These are phyloP conservation scores for Neoscelio sp. DNA, from an alignment of 2,888 invertebrate species.

Conservation along the genomic window DNA sequence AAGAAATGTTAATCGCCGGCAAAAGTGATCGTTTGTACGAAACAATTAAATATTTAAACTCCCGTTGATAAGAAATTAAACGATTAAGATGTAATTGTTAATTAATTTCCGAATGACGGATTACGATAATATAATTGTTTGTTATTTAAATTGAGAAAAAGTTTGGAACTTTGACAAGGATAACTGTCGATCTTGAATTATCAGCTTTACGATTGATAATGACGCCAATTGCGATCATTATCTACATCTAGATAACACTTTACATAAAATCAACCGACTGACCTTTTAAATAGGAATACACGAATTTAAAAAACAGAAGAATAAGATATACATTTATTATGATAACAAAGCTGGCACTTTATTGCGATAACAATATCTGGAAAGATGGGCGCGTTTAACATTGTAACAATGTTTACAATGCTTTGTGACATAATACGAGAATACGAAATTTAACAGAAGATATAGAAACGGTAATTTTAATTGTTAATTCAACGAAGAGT, in stretches of 20 bases:
- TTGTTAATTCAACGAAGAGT: conserved; percentile 93
- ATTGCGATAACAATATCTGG: conserved; percentile 20
- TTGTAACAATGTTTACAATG: no score
- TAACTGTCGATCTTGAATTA: conserved; percentile 17
- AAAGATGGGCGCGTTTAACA: conserved; percentile 11
- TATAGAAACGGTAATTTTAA: no score
- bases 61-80: no score
- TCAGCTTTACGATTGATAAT: conserved; percentile 42
- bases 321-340: conserved; percentile 14
- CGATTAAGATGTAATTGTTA: background rate
- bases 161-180: background rate
- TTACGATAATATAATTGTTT: no score
- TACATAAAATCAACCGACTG: conserved; percentile 11
- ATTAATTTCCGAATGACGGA: conserved; percentile 1
- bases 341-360: conserved; percentile 21
- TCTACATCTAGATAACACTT: conserved; percentile 18
- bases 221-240: conserved; percentile 24
- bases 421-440: no score
- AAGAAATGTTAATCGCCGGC: no score
- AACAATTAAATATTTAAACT: background rate
- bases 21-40: no score
- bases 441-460: no score
- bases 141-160: background rate
- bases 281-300: conserved; percentile 22
- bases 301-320: conserved; percentile 17